phyloP scores from a whole-genome alignment of 2,113 vertebrate species.

The Anhinga anhinga region DNA sequence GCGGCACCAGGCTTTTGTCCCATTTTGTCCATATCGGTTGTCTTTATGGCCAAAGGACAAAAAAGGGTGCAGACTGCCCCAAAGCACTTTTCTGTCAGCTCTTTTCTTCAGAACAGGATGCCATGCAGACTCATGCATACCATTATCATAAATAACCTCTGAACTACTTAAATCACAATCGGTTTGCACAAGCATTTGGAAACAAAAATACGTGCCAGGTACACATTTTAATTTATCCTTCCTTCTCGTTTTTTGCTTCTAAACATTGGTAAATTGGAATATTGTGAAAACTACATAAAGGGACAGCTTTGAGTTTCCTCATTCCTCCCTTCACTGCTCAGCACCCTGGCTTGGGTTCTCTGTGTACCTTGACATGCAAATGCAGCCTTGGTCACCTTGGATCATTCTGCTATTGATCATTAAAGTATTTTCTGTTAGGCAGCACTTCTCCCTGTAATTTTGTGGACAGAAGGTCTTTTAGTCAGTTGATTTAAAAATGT shows the following conservation, averaged over 20 bases:
- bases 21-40: background rate
- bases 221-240: background rate
- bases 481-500: background rate
- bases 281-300: background rate
- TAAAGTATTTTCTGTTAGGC: background rate
- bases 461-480: background rate
- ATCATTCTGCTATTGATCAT: background rate
- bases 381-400: background rate
- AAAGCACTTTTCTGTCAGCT: background rate
- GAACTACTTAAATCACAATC: background rate
- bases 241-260: background rate
- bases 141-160: constrained; percentile 27
- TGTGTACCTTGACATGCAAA: background rate
- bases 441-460: background rate
- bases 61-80: constrained; percentile 11
- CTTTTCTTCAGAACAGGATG: constrained; percentile 36
- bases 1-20: background rate
- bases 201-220: background rate
- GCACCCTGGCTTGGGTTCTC: fast-evolving
- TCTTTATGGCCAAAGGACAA: background rate
- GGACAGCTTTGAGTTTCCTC: background rate
- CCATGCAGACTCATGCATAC: constrained; percentile 38
- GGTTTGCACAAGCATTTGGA: background rate
- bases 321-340: background rate
- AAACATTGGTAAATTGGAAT: background rate